Evolutionary conservation across 2,113 vertebrate genomes (phyloP), one percentile per base, ranked within the genome.

Genomic region (Campylorhamphus procurvoides): DNA sequence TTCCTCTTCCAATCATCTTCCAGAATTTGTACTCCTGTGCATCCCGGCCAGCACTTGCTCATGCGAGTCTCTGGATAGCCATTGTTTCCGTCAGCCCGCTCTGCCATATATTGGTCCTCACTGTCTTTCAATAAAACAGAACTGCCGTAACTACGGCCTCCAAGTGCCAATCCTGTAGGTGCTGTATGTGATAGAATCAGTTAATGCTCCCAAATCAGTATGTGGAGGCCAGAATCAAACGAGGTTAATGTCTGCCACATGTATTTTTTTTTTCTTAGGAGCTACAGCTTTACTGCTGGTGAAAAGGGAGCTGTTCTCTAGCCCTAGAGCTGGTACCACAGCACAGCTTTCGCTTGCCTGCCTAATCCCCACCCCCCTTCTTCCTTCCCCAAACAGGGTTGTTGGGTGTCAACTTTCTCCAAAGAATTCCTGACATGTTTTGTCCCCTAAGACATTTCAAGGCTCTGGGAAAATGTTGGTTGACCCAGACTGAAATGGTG

Each of bases 371-470:
- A 9, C 1, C 0, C 31, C 6, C 8, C 17, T 53, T 52, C 44
- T 79, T 25, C 18, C 50, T 90, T 80, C 37, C 8, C 17, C 50
- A 40, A 10, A 84, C 6, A 40, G 1, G 0, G 4, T 0, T 0
- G 10, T 33, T 31, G 72, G 16, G 10, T 58, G 40, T 52, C 72
- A 66, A 0, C 17, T 44, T 77, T 53, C n/a, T 73, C 46, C 1
- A 14, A 60, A 42, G 56, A n/a, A 86, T 35, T 68, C 27, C 20
- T 72, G 25, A 62, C 4, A 2, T 40, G 27, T 22, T 74, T 33
- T 79, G 19, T 72, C 7, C 12, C 31, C 39, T 56, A 56, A 75
- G 27, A 46, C 0, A 0, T 18, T 14, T n/a, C 29, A 47, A 29
- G 18, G 23, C 29, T 64, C 63, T 91, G 37, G 37, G 40, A 69